Conservation (phyloP, 2,113 vertebrate species). For the Thunnus maccoyii region DNA sequence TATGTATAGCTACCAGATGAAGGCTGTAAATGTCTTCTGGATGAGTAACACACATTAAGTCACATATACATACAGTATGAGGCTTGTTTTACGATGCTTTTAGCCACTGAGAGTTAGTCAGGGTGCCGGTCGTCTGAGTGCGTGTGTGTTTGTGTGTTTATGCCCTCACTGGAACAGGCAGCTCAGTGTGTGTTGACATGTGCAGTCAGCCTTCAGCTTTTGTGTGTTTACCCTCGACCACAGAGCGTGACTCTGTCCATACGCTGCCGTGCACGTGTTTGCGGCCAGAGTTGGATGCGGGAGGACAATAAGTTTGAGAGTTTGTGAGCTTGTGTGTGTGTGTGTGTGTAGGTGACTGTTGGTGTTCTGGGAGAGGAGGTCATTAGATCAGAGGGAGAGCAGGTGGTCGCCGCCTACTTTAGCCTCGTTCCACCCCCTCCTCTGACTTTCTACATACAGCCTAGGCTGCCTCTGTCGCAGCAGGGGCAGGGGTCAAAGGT, state of each 20-base stretch:
- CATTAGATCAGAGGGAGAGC: conserved; percentile 73
- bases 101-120: not conserved
- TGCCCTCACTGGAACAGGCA: conserved; percentile 21
- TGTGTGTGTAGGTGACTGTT: conserved; percentile 21
- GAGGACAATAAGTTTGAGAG: conserved; percentile 2
- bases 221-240: conserved; percentile 67
- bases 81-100: conserved; percentile 26
- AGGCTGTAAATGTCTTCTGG: conserved; percentile 19
- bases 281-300: not conserved
- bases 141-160: conserved; percentile 49
- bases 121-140: conserved; percentile 9
- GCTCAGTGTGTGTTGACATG: conserved; percentile 68
- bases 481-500: conserved; percentile 72
- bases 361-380: conserved; percentile 43
- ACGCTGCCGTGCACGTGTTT: not conserved
- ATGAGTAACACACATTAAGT: conserved; percentile 8
- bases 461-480: conserved; percentile 13
- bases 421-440: conserved; percentile 5
- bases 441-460: not conserved
- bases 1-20: conserved; percentile 36
- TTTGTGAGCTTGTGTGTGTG: conserved; percentile 19
- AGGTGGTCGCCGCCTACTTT: conserved; percentile 69
- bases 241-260: conserved; percentile 54
- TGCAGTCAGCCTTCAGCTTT: conserved; percentile 54
- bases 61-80: not conserved